Conservation (phyloP, 2,113 vertebrate species). For the Myrmophylax atrothorax region DNA sequence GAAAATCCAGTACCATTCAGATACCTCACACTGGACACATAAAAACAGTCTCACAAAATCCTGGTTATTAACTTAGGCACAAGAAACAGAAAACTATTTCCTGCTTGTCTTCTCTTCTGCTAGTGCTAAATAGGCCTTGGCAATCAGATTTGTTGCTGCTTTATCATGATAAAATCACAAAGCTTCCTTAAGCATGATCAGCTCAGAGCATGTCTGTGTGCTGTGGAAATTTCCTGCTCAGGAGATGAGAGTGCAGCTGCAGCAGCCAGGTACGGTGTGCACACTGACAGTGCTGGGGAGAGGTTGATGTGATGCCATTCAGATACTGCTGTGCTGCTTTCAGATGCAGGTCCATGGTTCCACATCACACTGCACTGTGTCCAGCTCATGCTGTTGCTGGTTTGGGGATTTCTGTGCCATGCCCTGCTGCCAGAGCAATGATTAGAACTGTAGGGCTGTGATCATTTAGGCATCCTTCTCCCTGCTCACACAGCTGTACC, state of each 20-base stretch:
- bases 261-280: not conserved
- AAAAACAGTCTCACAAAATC: not conserved
- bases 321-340: not conserved
- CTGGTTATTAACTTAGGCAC: not conserved
- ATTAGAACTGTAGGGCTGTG: not conserved
- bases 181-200: not conserved
- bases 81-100: not conserved
- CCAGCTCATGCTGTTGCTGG: not conserved
- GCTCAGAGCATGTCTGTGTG: not conserved
- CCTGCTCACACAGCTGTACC: not conserved
- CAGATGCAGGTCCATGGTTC: not conserved
- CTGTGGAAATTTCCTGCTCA: not conserved
- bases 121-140: not conserved
- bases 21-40: not conserved
- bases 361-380: not conserved
- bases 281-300: not conserved
- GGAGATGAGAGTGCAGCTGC: not conserved
- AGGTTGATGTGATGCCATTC: not conserved
- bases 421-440: not conserved
- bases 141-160: not conserved
- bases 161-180: not conserved
- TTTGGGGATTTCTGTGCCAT: not conserved
- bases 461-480: not conserved
- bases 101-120: not conserved
- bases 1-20: not conserved